Conservation (phyloP, 2,797 vertebrate genomes). For the Ctenopoma multispine region DNA sequence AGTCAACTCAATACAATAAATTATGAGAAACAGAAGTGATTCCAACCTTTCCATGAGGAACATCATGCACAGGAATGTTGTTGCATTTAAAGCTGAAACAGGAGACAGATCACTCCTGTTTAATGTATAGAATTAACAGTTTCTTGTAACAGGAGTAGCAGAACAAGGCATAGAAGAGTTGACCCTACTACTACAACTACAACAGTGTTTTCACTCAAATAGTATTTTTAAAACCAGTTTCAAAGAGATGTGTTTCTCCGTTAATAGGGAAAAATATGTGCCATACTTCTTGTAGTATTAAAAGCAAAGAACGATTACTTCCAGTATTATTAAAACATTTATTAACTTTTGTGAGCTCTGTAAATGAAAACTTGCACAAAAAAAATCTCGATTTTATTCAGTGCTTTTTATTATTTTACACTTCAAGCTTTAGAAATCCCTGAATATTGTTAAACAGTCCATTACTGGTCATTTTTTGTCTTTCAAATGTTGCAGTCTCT, state of each 20-base stretch:
- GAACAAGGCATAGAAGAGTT: neutral
- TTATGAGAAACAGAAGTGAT: constrained; percentile 10
- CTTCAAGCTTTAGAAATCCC: neutral
- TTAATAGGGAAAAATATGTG: neutral
- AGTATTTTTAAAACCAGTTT: neutral
- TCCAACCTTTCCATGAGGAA: neutral
- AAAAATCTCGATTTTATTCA: neutral
- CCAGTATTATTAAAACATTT: neutral
- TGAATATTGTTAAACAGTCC: neutral
- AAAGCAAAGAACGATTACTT: neutral
- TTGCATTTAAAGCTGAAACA: no score
- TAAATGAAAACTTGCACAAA: no score
- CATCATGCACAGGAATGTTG: neutral
- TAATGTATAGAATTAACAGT: no score
- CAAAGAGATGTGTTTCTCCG: neutral
- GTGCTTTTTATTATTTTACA: neutral
- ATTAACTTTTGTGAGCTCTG: neutral
- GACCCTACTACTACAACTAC: neutral
- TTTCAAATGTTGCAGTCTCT: constrained; percentile 3
- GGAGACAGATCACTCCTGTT: no score
- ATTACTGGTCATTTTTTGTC: neutral
- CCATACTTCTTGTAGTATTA: neutral
- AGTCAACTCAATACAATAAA: constrained; percentile 16
- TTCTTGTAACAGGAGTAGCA: no score
- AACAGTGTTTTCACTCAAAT: neutral